Conservation (phyloP, 2,888 invertebrate genomes). For the Phortica okadai region DNA sequence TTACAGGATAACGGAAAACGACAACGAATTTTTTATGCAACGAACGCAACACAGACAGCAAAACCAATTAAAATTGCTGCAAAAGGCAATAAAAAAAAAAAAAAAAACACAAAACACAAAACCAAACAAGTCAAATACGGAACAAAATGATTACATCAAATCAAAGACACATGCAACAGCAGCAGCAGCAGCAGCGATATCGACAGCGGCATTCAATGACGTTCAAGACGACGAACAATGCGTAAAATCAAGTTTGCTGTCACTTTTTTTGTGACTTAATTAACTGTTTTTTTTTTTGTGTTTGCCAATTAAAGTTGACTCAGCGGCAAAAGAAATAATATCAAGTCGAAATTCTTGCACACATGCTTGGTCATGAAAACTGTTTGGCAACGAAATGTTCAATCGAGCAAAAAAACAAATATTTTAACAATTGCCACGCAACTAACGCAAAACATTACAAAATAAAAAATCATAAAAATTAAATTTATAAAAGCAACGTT, state of each 20-base stretch:
- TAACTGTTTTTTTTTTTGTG: constrained; percentile 23
- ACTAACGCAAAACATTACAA: constrained; percentile 48
- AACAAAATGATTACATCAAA: constrained; percentile 24
- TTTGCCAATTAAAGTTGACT: constrained; percentile 11
- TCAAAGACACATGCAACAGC: constrained; percentile 19
- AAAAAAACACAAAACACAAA: neutral
- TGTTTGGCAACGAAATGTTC: neutral
- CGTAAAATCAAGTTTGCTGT: neutral
- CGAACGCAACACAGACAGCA: neutral
- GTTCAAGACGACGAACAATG: neutral
- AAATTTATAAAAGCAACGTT: constrained; percentile 6
- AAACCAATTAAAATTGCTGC: constrained; percentile 24
- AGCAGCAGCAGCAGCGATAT: constrained; percentile 28
- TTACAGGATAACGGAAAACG: constrained; percentile 8
- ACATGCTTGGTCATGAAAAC: constrained; percentile 55
- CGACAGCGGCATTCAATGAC: constrained; percentile 14
- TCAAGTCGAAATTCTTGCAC: constrained; percentile 26
- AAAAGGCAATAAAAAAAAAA: neutral
- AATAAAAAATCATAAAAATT: neutral
- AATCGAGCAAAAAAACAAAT: constrained; percentile 36
- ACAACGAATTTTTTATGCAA: constrained; percentile 11
- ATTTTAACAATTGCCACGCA: constrained; percentile 56
- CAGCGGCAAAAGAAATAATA: constrained; percentile 33
- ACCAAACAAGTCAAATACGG: neutral
- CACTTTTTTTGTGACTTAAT: constrained; percentile 39